Evolutionary conservation across 1,140 invertebrate genomes (phyloP), one percentile per base, ranked within the genome.

Genomic region (Triops cancriformis): DNA sequence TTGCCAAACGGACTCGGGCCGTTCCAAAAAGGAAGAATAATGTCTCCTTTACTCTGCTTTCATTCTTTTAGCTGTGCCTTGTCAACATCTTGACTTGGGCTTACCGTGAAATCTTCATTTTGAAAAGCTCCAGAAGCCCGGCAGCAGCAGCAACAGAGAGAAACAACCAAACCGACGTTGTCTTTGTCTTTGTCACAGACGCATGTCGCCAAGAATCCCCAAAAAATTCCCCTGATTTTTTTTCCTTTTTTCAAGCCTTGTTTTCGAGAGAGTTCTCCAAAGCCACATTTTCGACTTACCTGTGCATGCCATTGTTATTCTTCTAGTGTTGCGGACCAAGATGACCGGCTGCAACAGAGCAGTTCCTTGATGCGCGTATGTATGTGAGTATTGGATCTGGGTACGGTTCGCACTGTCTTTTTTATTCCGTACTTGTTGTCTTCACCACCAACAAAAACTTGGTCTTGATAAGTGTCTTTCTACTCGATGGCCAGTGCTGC

Each of bases 181-280:
- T 64, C 51, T 64, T 64, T 64, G 51, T 64, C 51, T 64, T 64
- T 64, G 51, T 64, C 51, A 64, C 5, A 64, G 51, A 64, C n/a
- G n/a, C 14, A 64, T 64, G 51, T 64, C 51, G 51, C 51, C 51
- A 64, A 18, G 6, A 14, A 5, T 12, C 14, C 51, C 23, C 23
- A 4, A 64, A 64, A 64, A 64, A 9, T 64, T 64, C 51, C n/a
- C n/a, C 51, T 37, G 51, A 6, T 14, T 64, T 64, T 64, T 64
- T 64, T 23, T 64, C 14, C 18, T 18, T 18, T n/a, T 18, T 64
- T 64, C 18, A 4, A 4, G 7, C 31, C 31, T 2, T 37, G 31
- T 23, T 64, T 64, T 64, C 51, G 0, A 64, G 23, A 37, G 31
- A 64, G 51, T 14, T 64, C 51, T 23, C 51, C 51, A 64, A 37